Conservation (phyloP, 1,140 invertebrate species). For the Calycopis cecrops region DNA sequence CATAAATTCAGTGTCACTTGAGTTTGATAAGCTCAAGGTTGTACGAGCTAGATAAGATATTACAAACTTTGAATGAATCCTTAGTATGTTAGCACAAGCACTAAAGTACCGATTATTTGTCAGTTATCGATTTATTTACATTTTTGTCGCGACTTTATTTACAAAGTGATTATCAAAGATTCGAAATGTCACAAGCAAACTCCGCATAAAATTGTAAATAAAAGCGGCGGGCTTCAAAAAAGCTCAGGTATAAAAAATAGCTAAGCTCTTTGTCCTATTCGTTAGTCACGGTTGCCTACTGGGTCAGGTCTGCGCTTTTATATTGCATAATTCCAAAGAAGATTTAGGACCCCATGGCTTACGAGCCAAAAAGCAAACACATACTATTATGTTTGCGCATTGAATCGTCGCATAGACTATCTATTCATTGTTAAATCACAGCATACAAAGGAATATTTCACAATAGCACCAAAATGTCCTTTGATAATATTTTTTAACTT, state of each 20-base stretch:
- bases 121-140: slow-evolving; percentile 37
- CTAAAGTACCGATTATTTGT: slow-evolving; percentile 43
- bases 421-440: slow-evolving; percentile 57
- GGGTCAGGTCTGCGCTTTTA: slow-evolving; percentile 58
- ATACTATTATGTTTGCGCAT: slow-evolving; percentile 58
- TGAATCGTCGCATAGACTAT: slow-evolving; percentile 59
- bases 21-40: slow-evolving; percentile 22
- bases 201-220: not conserved
- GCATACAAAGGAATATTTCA: slow-evolving; percentile 54
- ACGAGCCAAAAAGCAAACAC: slow-evolving; percentile 65
- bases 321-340: slow-evolving; percentile 62
- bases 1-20: too few relatives aligned
- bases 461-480: slow-evolving; percentile 55
- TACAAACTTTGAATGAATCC: slow-evolving; percentile 45
- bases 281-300: slow-evolving; percentile 63
- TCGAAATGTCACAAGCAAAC: not conserved
- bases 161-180: slow-evolving; percentile 16
- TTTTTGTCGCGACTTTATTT: slow-evolving; percentile 49
- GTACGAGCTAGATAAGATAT: slow-evolving; percentile 30
- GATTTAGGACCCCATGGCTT: slow-evolving; percentile 45
- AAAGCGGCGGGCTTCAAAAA: slow-evolving; percentile 15
- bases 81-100: slow-evolving; percentile 38
- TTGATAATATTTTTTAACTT: slow-evolving; percentile 33
- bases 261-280: slow-evolving; percentile 47
- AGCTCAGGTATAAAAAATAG: slow-evolving; percentile 40